phyloP scores from a whole-genome alignment of 1,140 invertebrate species.

The Drosophila sturtevanti region DNA sequence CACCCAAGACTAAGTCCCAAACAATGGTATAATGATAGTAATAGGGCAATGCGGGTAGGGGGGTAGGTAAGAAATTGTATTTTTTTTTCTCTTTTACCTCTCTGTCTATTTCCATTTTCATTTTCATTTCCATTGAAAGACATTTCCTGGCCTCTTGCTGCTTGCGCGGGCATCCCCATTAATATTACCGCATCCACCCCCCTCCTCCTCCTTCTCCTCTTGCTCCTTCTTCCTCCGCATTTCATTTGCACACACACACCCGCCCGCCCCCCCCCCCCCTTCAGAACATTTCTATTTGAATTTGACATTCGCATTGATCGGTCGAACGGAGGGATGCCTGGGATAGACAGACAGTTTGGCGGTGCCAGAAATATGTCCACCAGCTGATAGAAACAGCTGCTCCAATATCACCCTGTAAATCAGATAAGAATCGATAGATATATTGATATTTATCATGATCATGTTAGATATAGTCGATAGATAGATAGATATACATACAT shows the following conservation, averaged over 20 bases:
- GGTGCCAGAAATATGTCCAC: not conserved
- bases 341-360: not conserved
- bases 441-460: no score
- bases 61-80: no score
- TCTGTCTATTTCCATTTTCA: slow-evolving; percentile 64
- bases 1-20: slow-evolving; percentile 37
- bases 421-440: no score
- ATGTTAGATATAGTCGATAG: no score
- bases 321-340: not conserved
- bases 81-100: slow-evolving; percentile 25
- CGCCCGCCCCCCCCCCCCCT: not conserved
- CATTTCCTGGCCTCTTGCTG: slow-evolving; percentile 58
- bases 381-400: not conserved
- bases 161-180: slow-evolving; percentile 4
- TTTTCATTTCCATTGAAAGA: slow-evolving; percentile 77
- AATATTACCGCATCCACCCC: not conserved
- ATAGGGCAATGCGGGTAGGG: no score
- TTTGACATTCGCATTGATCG: not conserved
- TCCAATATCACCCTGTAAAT: not conserved
- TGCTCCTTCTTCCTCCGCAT: no score
- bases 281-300: not conserved
- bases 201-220: no score
- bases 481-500: no score
- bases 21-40: not conserved
- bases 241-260: not conserved